Conservation (phyloP, 2,113 vertebrate species). For the Lates calcarifer region DNA sequence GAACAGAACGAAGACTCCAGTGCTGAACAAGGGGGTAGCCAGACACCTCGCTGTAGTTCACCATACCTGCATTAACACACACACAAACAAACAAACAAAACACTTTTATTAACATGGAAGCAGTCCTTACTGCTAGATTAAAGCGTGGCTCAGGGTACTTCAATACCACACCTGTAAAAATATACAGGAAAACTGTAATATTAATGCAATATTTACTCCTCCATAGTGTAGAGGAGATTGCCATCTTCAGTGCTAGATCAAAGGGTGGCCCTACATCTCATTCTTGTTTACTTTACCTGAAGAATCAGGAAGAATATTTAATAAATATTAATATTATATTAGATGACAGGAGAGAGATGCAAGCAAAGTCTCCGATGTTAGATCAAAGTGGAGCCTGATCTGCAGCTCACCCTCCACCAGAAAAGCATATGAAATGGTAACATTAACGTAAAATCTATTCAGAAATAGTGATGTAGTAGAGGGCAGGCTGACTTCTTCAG, state of each 20-base stretch:
- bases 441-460: slow-evolving; percentile 32
- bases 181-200: neutral
- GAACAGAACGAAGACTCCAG: slow-evolving; percentile 94
- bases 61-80: slow-evolving; percentile 84
- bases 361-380: slow-evolving; percentile 15
- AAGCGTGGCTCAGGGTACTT: neutral
- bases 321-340: slow-evolving; percentile 59
- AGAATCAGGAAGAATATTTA: slow-evolving; percentile 30
- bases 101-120: neutral
- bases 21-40: slow-evolving; percentile 96
- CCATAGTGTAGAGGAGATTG: slow-evolving; percentile 12
- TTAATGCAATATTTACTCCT: slow-evolving; percentile 37
- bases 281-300: slow-evolving; percentile 56
- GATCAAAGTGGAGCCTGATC: slow-evolving; percentile 54
- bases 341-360: slow-evolving; percentile 41
- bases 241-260: slow-evolving; percentile 39
- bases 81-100: neutral
- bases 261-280: slow-evolving; percentile 38
- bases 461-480: slow-evolving; percentile 4
- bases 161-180: neutral
- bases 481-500: neutral
- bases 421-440: slow-evolving; percentile 25
- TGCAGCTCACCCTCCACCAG: neutral
- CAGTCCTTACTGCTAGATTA: neutral
- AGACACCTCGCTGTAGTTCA: slow-evolving; percentile 98